Base-by-base conservation (phyloP, 2,797 vertebrate genomes). In the Coregonus suidteri region DNA sequence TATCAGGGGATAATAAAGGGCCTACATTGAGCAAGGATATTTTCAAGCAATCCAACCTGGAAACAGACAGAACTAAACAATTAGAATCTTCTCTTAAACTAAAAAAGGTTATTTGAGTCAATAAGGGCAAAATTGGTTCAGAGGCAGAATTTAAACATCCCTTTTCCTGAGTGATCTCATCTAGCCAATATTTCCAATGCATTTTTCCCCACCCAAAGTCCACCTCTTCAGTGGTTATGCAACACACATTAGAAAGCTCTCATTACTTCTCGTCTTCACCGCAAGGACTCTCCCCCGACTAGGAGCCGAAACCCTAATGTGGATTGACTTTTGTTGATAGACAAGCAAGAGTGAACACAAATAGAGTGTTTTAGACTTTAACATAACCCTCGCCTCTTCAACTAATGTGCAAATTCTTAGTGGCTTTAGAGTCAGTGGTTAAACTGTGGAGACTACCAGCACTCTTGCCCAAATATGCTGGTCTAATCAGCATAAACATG, bases 361-460 rank as follows among this genome's bases (percentile, higher is more conserved):
- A 52, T 15, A 37, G 34, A 41, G 67, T 54, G 37, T 56, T 47
- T 69, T 47, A 20, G 18, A 68, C 25, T 67, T 59, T 25, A 72
- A 70, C 69, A 20, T 56, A 77, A 18, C 64, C 53, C 70, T 77
- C 76, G 69, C 78, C 52, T 35, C 67, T 78, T 85, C 37, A 74
- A 53, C 53, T 69, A 54, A 67, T 79, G 77, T 84, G 77, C 77
- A 69, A 83, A 78, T 62, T 83, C 75, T 56, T 68, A 76, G 67
- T 71, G 77, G 72, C 3, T 76, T 71, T 68, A 41, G 75, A 69
- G 77, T 84, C 78, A 74, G 79, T 75, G 73, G 70, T 82, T 77
- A 2, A 67, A 41, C 77, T 78, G 77, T 78, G 75, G 54, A 76
- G 75, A 62, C 59, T 25, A 62, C 59, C 76, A 79, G 59, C 18